Conservation (phyloP, 2,888 invertebrate species). For the Falcaria lacertinaria region DNA sequence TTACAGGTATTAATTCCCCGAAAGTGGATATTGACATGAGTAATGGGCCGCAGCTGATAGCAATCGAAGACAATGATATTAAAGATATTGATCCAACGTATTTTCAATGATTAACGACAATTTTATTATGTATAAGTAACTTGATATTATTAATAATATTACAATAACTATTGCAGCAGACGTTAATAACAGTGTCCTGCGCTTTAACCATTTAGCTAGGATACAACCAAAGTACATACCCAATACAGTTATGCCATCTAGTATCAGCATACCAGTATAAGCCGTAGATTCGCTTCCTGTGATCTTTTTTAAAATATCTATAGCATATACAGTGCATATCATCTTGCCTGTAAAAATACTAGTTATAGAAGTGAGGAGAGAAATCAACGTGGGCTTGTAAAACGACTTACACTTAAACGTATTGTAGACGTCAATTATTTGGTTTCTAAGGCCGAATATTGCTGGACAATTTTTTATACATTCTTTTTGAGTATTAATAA, state of each 20-base stretch:
- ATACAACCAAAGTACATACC: constrained; percentile 32
- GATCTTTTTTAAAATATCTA: constrained; percentile 42
- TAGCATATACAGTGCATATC: constrained; percentile 34
- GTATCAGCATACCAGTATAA: constrained; percentile 39
- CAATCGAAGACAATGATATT: constrained; percentile 26
- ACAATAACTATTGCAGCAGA: constrained; percentile 19
- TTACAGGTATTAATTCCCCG: constrained; percentile 31
- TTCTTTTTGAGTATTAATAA: constrained; percentile 28
- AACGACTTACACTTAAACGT: constrained; percentile 22
- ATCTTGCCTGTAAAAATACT: constrained; percentile 34
- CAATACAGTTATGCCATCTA: constrained; percentile 41
- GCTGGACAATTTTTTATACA: constrained; percentile 9
- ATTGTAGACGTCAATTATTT: constrained; percentile 6
- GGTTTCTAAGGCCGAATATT: constrained; percentile 2
- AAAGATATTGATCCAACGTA: constrained; percentile 21
- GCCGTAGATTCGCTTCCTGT: constrained; percentile 31
- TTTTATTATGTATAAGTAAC: constrained; percentile 28
- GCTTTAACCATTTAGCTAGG: constrained; percentile 23
- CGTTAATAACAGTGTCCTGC: constrained; percentile 27
- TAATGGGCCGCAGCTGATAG: constrained; percentile 35
- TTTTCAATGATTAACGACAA: constrained; percentile 24
- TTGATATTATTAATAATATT: constrained; percentile 24
- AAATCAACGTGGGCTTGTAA: constrained; percentile 33
- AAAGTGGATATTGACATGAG: constrained; percentile 24
- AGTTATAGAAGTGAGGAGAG: constrained; percentile 15